Percentiles rank a stretch among this genome's conserved stretches.
phyloP scores from a whole-genome alignment of 1,140 invertebrate species.

The Lucilia cuprina region DNA sequence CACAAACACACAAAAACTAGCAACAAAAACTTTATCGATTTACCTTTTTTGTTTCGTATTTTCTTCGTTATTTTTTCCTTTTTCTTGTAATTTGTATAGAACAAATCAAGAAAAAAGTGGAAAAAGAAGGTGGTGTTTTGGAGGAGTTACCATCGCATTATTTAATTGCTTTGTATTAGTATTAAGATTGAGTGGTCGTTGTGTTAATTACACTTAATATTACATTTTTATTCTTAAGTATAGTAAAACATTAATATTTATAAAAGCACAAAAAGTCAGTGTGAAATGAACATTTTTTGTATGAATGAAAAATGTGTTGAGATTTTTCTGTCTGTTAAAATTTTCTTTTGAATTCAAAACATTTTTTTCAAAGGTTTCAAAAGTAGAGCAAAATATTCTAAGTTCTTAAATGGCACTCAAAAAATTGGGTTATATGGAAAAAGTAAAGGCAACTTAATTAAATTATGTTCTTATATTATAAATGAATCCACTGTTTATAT shows the following conservation, averaged over 20 bases:
- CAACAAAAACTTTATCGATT: conserved; percentile 28
- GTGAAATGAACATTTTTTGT: neutral
- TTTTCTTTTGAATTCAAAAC: too few relatives aligned
- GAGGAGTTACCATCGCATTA: conserved; percentile 1
- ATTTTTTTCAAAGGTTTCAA: too few relatives aligned
- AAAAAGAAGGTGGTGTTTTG: neutral
- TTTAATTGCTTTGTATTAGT: conserved; percentile 16
- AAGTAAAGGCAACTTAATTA: too few relatives aligned
- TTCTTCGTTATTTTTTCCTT: neutral
- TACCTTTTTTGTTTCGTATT: conserved; percentile 4
- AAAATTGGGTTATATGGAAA: too few relatives aligned
- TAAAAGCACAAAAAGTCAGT: neutral
- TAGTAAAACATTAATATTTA: neutral
- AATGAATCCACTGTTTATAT: too few relatives aligned
- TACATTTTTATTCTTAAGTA: neutral
- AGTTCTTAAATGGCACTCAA: too few relatives aligned
- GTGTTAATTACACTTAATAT: conserved; percentile 1
- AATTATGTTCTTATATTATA: too few relatives aligned
- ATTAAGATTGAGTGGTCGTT: neutral
- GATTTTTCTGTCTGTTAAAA: too few relatives aligned
- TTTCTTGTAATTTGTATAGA: neutral
- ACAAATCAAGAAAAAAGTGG: neutral
- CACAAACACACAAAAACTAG: neutral
- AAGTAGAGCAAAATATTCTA: too few relatives aligned
- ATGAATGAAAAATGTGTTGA: neutral